phyloP scores from a whole-genome alignment of 2,888 invertebrate species.

The Tyria jacobaeae region DNA sequence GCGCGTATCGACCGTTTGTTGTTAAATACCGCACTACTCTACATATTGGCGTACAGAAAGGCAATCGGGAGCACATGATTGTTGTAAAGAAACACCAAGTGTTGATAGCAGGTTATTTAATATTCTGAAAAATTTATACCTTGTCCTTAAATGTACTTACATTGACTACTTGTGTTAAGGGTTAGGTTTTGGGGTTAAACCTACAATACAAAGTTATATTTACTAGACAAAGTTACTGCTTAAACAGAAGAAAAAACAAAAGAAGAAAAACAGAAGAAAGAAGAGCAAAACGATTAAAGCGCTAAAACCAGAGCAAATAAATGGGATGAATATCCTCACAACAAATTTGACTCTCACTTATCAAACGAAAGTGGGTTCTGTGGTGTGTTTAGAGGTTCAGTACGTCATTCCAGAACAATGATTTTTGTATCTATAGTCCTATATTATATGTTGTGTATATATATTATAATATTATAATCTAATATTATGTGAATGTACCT shows the following conservation, averaged over 20 bases:
- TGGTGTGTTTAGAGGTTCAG: not conserved
- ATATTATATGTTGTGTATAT: no score
- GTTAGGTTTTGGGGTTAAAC: no score
- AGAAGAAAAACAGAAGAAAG: no score
- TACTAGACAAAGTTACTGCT: not conserved
- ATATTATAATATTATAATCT: no score
- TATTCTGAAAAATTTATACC: not conserved
- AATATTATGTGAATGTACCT: not conserved
- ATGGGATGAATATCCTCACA: not conserved
- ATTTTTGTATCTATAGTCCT: not conserved
- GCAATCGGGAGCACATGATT: constrained; percentile 59
- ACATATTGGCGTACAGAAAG: constrained; percentile 75
- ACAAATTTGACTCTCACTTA: not conserved
- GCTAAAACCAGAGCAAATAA: not conserved
- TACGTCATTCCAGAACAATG: not conserved
- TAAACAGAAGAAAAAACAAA: not conserved
- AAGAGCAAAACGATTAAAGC: no score
- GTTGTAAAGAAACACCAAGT: constrained; percentile 32
- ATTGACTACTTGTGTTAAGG: no score
- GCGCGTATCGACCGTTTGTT: constrained; percentile 74
- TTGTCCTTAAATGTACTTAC: not conserved
- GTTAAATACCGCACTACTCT: constrained; percentile 84
- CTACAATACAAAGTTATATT: no score
- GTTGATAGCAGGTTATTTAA: constrained; percentile 18
- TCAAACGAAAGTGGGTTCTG: not conserved